A percentile compares a stretch with the other conserved stretches of the same genome.
phyloP scores from a whole-genome alignment of 2,888 invertebrate genomes.

The Coelinius sp. region DNA sequence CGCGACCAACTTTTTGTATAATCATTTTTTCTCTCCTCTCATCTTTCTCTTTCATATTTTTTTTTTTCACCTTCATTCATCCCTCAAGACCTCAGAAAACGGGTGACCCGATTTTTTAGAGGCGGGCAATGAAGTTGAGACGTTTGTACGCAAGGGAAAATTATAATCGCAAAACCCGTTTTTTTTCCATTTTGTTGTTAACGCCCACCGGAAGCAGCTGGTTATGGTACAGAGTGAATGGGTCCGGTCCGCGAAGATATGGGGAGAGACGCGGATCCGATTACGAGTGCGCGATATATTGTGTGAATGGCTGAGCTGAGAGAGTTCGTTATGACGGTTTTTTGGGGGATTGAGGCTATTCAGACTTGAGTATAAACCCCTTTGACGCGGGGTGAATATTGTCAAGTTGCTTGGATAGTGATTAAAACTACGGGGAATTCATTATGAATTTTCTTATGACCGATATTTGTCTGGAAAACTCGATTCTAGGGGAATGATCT shows the following conservation, averaged over 20 bases:
- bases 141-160: conserved; percentile 49
- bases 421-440: not conserved
- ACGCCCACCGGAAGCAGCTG: conserved; percentile 72
- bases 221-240: conserved; percentile 60
- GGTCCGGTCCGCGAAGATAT: conserved; percentile 60
- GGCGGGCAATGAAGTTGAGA: conserved; percentile 14
- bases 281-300: conserved; percentile 54
- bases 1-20: conserved; percentile 45
- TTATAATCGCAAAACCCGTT: conserved; percentile 68
- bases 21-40: conserved; percentile 37
- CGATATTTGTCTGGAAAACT: too few species aligned
- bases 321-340: conserved; percentile 59
- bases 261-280: conserved; percentile 63
- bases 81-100: not conserved
- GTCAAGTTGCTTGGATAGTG: conserved; percentile 18
- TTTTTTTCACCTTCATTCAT: conserved; percentile 23
- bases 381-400: conserved; percentile 44
- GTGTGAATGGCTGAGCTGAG: conserved; percentile 36
- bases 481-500: too few species aligned
- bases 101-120: conserved; percentile 21
- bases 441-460: too few species aligned
- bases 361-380: conserved; percentile 49
- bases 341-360: conserved; percentile 34
- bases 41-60: conserved; percentile 10
- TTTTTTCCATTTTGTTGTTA: conserved; percentile 48